A percentile compares a stretch with the other conserved stretches of the same genome.
Evolutionary conservation across 2,888 invertebrate species (phyloP).

Genomic region (Anthrax anthrax): DNA sequence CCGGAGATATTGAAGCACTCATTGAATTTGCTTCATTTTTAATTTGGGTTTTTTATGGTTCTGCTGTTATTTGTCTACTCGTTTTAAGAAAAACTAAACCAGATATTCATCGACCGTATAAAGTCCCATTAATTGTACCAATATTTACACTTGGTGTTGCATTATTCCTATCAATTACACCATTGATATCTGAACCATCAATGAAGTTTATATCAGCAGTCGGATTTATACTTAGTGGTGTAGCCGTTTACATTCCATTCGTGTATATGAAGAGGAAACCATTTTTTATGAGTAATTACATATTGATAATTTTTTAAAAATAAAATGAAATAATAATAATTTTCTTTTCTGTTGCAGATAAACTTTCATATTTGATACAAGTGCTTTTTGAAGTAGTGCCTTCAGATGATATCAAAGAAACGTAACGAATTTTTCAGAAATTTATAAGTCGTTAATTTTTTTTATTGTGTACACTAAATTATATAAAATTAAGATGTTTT

Average conservation of each 20-base stretch:
- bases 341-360: conserved; percentile 38
- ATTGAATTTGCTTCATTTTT: conserved; percentile 80
- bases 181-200: conserved; percentile 61
- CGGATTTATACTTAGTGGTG: conserved; percentile 53
- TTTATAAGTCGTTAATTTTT: background rate
- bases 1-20: conserved; percentile 58
- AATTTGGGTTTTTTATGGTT: conserved; percentile 76
- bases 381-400: conserved; percentile 53
- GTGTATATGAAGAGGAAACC: conserved; percentile 55
- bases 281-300: conserved; percentile 45
- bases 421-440: too few relatives aligned
- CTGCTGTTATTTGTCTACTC: conserved; percentile 64
- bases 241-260: conserved; percentile 56
- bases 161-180: conserved; percentile 56
- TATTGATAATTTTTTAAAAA: background rate
- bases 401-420: conserved; percentile 10
- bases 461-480: background rate
- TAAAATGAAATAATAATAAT: background rate
- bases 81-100: conserved; percentile 56
- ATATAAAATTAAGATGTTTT: background rate
- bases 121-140: conserved; percentile 57
- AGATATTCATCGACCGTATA: conserved; percentile 53
- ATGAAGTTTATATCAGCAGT: conserved; percentile 62
- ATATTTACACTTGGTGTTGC: conserved; percentile 55
- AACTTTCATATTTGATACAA: conserved; percentile 49